Evolutionary conservation across 2,888 invertebrate genomes (phyloP), one percentile per base, ranked within the genome.

Genomic region (Stramonita haemastoma): DNA sequence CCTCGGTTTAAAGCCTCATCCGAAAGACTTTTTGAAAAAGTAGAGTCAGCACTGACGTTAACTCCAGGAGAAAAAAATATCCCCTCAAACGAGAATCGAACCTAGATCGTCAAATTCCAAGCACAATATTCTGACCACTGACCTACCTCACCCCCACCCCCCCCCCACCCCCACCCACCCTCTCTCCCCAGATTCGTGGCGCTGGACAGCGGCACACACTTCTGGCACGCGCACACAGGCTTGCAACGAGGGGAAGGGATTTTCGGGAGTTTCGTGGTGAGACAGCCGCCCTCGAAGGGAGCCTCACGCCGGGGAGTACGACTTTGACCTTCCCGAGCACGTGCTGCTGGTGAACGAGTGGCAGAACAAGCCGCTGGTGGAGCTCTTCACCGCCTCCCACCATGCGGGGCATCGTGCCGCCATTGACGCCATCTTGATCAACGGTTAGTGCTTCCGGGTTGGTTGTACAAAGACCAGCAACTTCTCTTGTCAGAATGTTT

Each of bases 261-360:
- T n/a, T 94, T 92, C 88, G 95, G 95, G 6, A 91, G 94, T 8
- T 88, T 95, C 19, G 91, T 95, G 34, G 93, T 95, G 13, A 92
- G 93, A n/a, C 93, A 93, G 77, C 92, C 93, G 91, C 98, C 98
- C 94, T 97, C 98, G 11, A 98, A 97, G 92, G 92, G 98, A 98
- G 95, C 98, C 98, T 86, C 98, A 98, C 96, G 98, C 97, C 93
- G 97, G 98, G 95, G 2, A 22, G 32, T 98, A 98, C 95, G 98
- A 98, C 96, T 98, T 97, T 95, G 98, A 98, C 96, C 96, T 98
- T 93, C 98, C 98, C 0, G 98, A 98, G 0, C 98, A 98, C 96
- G 98, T 98, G 1, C 97, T 98, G 96, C 95, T 98, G 29, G 96
- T 98, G 93, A 98, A 98, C 94, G 98, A 98, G 96, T 98, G 98